Percentiles rank a stretch among this genome's conserved stretches.
phyloP scores from a whole-genome alignment of 2,113 vertebrate genomes.

The Gila orcuttii region DNA sequence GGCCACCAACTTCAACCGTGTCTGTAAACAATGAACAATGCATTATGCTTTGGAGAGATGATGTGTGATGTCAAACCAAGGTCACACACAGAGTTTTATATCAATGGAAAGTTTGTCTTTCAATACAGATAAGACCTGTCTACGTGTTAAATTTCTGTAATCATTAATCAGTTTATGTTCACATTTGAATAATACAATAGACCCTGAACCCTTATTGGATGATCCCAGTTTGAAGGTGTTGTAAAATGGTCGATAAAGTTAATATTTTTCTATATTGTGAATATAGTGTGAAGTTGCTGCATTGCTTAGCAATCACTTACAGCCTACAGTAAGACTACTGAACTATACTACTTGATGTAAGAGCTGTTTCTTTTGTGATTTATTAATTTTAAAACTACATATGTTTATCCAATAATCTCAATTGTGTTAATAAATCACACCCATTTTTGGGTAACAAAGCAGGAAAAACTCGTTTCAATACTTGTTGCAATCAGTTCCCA shows the following conservation, averaged over 20 bases:
- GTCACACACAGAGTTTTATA: neutral
- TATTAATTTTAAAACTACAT: neutral
- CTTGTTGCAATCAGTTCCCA: neutral
- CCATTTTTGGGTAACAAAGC: neutral
- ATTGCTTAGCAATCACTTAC: neutral
- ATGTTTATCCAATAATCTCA: neutral
- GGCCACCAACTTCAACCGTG: neutral
- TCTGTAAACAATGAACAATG: neutral
- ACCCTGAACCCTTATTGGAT: neutral
- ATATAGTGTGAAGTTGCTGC: neutral
- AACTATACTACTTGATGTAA: neutral
- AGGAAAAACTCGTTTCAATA: neutral
- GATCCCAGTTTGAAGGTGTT: neutral
- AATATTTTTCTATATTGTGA: neutral
- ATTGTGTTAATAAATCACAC: neutral
- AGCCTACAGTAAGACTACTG: neutral
- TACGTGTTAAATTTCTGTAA: neutral
- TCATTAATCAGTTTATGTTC: constrained; percentile 12
- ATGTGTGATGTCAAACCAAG: constrained; percentile 2
- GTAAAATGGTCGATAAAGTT: neutral
- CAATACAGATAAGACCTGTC: neutral
- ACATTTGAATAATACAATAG: neutral
- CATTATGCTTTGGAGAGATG: neutral
- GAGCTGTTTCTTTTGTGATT: neutral
- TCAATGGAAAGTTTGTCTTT: constrained; percentile 1